These are phyloP conservation scores for Atopsyche davidsoni DNA, from an alignment of 1,140 invertebrate genomes.

Conservation along the genomic window DNA sequence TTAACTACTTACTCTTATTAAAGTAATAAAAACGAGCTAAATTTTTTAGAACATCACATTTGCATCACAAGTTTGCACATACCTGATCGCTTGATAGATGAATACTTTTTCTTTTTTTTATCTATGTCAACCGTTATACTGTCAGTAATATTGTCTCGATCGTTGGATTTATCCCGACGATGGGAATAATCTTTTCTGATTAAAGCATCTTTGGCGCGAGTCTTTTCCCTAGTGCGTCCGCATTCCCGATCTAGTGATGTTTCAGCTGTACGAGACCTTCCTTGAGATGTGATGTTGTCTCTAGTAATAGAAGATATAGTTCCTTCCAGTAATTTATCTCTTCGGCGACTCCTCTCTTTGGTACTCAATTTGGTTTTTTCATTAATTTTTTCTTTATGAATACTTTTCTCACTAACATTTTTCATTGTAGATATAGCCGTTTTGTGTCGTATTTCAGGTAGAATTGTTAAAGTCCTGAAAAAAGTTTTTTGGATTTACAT, in stretches of 20 bases:
- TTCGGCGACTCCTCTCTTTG: constrained; percentile 20
- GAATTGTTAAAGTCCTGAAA: constrained; percentile 20
- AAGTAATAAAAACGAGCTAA: too few relatives aligned
- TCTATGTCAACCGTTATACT: constrained; percentile 11
- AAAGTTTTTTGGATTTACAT: constrained; percentile 1
- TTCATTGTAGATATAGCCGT: constrained; percentile 42
- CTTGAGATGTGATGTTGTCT: constrained; percentile 9
- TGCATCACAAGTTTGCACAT: neutral
- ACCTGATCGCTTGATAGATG: constrained; percentile 7
- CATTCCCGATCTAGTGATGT: constrained; percentile 23
- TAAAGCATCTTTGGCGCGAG: constrained; percentile 5
- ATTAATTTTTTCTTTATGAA: constrained; percentile 13
- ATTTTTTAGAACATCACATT: neutral
- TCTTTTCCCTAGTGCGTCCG: constrained; percentile 15
- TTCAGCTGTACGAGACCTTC: constrained; percentile 23
- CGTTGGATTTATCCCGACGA: constrained; percentile 4
- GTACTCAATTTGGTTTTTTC: constrained; percentile 13
- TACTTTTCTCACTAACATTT: constrained; percentile 27
- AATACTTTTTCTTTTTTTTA: constrained; percentile 7
- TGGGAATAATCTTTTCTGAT: constrained; percentile 8
- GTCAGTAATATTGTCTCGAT: constrained; percentile 13
- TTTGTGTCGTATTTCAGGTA: constrained; percentile 42
- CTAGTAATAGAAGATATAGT: constrained; percentile 23
- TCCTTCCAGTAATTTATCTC: constrained; percentile 21
- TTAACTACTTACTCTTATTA: too few relatives aligned